Base-by-base conservation (phyloP, 2,113 vertebrate genomes). In the Aegithalos caudatus region DNA sequence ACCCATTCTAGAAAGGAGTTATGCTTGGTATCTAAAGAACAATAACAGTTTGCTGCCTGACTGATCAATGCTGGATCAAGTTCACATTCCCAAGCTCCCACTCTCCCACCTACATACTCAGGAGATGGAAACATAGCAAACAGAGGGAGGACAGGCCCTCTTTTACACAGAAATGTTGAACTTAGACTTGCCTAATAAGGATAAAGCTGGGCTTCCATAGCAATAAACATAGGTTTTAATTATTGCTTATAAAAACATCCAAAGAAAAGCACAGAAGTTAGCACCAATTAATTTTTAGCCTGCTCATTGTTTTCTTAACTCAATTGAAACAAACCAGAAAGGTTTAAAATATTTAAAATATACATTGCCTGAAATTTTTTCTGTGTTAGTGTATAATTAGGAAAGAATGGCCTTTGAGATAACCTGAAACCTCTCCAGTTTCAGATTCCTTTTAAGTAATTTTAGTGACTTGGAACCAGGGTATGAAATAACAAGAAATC, bases 21-120 rank as follows among this genome's bases (percentile, higher is more conserved):
- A 98, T 98, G 98, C 98, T 98, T 98, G 98, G 98, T 98, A 98
- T 99, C 98, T 97, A 97, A 98, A 98, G 98, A 98, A 99, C 98
- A 99, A 98, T 98, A 97, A 97, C 92, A 97, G 96, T 98, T 98
- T 99, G 97, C 98, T 98, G 98, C 98, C 97, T 98, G 98, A 95
- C 94, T 98, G 98, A 98, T 98, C 98, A 97, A 84, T 98, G 97
- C 88, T 97, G 97, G 97, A 98, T 98, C 92, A 93, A 97, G 97
- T 98, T 98, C 97, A 97, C 97, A 97, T 99, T 99, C 98, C 98
- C 96, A 86, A 96, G 97, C 93, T 97, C 98, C 98, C 94, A 98
- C 98, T 98, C 98, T 90, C 95, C 97, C 98, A 98, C 97, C 97
- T 98, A 97, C 97, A 40, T 86, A 74, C 27, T 37, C n/a, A 66